These are phyloP conservation scores for Luscinia luscinia DNA, from an alignment of 2,797 vertebrate genomes.

Conservation along the genomic window DNA sequence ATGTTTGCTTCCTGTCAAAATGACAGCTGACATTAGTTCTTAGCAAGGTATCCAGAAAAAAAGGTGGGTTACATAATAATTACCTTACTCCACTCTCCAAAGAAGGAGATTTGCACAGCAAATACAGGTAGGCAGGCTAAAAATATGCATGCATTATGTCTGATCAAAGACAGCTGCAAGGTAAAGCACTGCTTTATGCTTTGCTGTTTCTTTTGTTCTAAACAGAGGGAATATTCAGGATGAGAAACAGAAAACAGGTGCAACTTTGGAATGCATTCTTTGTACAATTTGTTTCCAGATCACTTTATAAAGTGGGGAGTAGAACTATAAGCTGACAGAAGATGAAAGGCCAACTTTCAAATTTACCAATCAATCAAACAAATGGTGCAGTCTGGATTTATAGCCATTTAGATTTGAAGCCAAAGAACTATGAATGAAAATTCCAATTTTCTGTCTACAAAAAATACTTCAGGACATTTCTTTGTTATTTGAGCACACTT, in stretches of 20 bases:
- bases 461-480: not conserved
- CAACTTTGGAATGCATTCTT: not conserved
- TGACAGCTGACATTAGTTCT: not conserved
- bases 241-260: not conserved
- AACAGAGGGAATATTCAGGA: not conserved
- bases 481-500: not conserved
- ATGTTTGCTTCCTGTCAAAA: not conserved
- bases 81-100: not conserved
- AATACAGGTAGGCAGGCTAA: not conserved
- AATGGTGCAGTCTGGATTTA: not conserved
- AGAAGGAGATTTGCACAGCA: not conserved
- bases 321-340: not conserved
- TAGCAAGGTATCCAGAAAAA: not conserved
- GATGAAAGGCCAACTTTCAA: not conserved
- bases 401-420: not conserved
- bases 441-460: not conserved
- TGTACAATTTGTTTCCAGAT: not conserved
- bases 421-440: not conserved
- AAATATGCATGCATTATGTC: not conserved
- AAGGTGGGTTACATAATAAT: not conserved
- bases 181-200: not conserved
- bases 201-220: constrained; percentile 11
- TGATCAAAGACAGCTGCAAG: constrained; percentile 22
- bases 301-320: not conserved
- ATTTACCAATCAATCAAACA: not conserved